Base-by-base conservation (phyloP, 30 jellyfish, hydroid and myxozoan species). In the Hydractinia echinata region DNA sequence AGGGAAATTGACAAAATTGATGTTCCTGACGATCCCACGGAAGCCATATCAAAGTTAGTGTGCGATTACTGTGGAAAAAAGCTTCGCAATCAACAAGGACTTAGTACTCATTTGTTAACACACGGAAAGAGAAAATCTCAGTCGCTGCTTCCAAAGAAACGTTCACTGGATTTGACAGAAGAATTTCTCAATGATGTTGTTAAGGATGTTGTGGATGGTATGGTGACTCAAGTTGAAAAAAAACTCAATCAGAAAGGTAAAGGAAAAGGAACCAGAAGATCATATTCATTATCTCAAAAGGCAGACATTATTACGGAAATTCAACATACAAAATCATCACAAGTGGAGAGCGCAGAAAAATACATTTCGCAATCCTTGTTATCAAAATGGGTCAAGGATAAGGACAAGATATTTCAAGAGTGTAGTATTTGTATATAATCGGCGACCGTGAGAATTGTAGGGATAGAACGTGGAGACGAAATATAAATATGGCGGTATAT, bases 361-460 rank as follows among this genome's bases (percentile, higher is more conserved):
- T 67, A 67, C 77, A 67, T 67, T 67, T 67, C 77, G 44, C 77
- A 67, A 67, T 67, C 77, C 13, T 19, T 67, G 77, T 44, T 67
- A 44, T 67, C 82, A 10, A 73, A 73, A 73, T 73, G 82, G 77
- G 77, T 67, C 19, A 73, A 73, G 20, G 49, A 73, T 15, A 73
- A 73, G 82, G 82, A 73, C 18, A 73, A 73, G 82, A 73, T 73
- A 11, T 73, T 73, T 73, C 82, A 73, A 73, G 82, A 73, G n/a
- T n/a, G n/a, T n/a, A n/a, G n/a, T n/a, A n/a, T n/a, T n/a, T n/a
- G n/a, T n/a, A n/a, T n/a, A n/a, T n/a, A n/a, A n/a, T n/a, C n/a
- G n/a, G n/a, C n/a, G n/a, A n/a, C n/a, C n/a, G n/a, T n/a, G n/a
- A n/a, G n/a, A n/a, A n/a, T n/a, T n/a, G n/a, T n/a, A n/a, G n/a